Base-by-base conservation (phyloP, 2,113 vertebrate species). In the Pantherophis guttatus region DNA sequence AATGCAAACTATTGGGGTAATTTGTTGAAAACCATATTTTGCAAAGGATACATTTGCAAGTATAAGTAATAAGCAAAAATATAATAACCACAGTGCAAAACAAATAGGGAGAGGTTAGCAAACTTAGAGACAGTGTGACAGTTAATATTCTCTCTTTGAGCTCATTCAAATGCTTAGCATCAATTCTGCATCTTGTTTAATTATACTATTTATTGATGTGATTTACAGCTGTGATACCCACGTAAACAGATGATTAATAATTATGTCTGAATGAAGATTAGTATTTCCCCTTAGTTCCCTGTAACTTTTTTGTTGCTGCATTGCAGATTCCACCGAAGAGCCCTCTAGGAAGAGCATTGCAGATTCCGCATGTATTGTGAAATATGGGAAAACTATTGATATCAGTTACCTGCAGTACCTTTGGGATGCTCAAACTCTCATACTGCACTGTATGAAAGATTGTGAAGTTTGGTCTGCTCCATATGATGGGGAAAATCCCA, bases 361-460 rank as follows among this genome's bases (percentile, higher is more conserved):
- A 0, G 98, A 98, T 0, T 97, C 98, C 29, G 96, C 97, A 89
- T 98, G 98, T 96, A 98, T 98, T 92, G 99, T 99, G 91, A 98
- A 99, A 91, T 98, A 95, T 0, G 98, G 98, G 94, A 97, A 97
- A 87, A 95, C 98, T 94, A 96, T 99, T 97, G 99, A 99, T 92
- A 98, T 99, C 96, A 99, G 98, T 96, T 99, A 99, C 95, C 97
- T 99, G 90, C 98, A 99, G 96, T 99, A 99, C 96, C 98, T 99
- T 91, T 98, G 98, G 29, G 98, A 99, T 90, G 99, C 99, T 91
- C 98, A 98, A 91, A 96, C 97, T 92, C 97, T 97, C 95, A 99
- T 99, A 89, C 97, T 97, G 44, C 96, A 92, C 93, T 99, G 99
- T 95, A 97, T 98, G 91, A 96, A 96, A 93, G 99, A 99, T 81